These are phyloP conservation scores for Tetranychus cinnabarinus DNA, from an alignment of 1,140 invertebrate species.

Conservation along the genomic window DNA sequence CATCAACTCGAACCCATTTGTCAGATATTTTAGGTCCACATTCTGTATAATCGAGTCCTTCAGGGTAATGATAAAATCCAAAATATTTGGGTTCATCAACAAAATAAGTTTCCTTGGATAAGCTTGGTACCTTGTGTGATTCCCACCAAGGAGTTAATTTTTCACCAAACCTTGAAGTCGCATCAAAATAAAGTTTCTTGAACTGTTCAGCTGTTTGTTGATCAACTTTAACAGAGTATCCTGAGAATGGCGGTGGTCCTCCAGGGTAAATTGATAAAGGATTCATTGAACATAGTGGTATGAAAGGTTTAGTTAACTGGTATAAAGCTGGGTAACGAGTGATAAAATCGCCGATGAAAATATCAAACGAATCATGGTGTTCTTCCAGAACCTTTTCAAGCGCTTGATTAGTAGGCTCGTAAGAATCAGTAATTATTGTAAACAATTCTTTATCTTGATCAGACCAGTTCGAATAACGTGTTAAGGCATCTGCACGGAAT, in stretches of 20 bases:
- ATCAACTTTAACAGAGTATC: too few relatives aligned
- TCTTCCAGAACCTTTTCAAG: neutral
- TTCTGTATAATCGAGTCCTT: neutral
- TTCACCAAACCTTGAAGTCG: neutral
- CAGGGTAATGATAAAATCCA: neutral
- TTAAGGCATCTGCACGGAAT: neutral
- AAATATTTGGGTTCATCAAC: neutral
- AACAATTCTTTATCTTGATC: neutral
- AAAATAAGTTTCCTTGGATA: neutral
- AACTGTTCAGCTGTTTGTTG: too few relatives aligned
- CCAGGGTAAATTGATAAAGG: too few relatives aligned
- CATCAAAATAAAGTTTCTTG: neutral
- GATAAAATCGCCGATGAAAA: too few relatives aligned
- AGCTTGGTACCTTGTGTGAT: neutral
- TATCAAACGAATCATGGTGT: too few relatives aligned
- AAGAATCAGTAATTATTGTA: neutral
- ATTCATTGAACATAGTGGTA: too few relatives aligned
- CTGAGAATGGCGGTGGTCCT: too few relatives aligned
- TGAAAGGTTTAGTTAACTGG: too few relatives aligned
- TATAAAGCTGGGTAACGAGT: too few relatives aligned
- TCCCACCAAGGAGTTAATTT: neutral
- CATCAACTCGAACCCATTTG: conserved; percentile 1
- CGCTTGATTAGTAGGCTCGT: neutral
- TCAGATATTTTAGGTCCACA: neutral
- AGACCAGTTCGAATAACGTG: neutral